phyloP scores from a whole-genome alignment of 2,888 invertebrate genomes.

The Pollenia labialis region DNA sequence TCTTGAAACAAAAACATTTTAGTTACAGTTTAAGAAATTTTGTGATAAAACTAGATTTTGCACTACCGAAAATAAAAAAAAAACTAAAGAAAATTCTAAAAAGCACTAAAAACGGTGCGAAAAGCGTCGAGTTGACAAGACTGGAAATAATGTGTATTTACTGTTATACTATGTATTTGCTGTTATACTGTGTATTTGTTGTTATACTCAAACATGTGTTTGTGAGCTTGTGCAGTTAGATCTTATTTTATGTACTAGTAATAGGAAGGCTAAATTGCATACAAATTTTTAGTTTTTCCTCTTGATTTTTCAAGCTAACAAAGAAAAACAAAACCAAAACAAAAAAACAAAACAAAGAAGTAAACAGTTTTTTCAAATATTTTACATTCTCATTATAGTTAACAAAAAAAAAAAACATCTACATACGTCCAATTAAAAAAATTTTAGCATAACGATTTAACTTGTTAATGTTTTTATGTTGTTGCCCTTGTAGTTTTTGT shows the following conservation, averaged over 20 bases:
- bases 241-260: neutral
- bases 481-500: neutral
- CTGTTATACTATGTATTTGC: slow-evolving; percentile 1
- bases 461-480: neutral
- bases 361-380: neutral
- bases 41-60: too few relatives aligned
- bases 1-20: too few relatives aligned
- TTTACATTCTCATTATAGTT: slow-evolving; percentile 42
- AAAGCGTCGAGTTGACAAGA: too few relatives aligned
- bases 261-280: slow-evolving; percentile 26
- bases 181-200: neutral
- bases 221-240: neutral
- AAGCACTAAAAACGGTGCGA: too few relatives aligned
- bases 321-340: neutral
- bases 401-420: slow-evolving; percentile 31
- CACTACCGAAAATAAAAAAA: too few relatives aligned
- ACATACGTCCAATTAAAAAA: neutral
- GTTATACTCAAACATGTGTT: neutral
- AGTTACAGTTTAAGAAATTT: too few relatives aligned
- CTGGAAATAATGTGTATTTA: neutral
- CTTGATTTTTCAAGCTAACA: neutral
- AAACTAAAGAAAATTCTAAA: too few relatives aligned
- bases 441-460: neutral
- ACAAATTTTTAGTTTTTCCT: neutral
- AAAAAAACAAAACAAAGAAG: slow-evolving; percentile 7